Base-by-base conservation (phyloP, 2,113 vertebrate species). In the Zosterops borbonicus region DNA sequence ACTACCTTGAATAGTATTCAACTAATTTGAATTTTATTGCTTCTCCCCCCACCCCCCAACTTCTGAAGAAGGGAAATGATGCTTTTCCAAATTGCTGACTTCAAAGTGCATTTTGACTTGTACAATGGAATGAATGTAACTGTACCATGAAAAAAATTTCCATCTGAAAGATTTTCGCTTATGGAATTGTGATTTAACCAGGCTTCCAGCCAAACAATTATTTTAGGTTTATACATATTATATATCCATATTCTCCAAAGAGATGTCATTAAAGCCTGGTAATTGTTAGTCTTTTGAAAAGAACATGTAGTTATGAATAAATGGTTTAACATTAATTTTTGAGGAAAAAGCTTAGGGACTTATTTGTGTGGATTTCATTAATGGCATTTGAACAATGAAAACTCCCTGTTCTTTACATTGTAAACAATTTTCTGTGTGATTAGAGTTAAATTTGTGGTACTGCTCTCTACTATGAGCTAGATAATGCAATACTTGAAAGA, bases 231-330 rank as follows among this genome's bases (percentile, higher is more conserved):
- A 37, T 79, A 70, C 0, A 1, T 87, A 70, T 84, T 73, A 18
- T 70, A 70, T 89, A 50, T 69, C 46, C 24, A 11, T 69, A 75
- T 33, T 81, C 73, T 96, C 69, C 29, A 63, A 90, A 92, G 56
- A 87, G 21, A 42, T 74, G 50, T 63, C 83, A 69, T 90, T 93
- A 74, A 90, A 65, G 53, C 67, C 33, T 58, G 20, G 44, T 94
- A 90, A 94, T 80, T 87, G 47, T 75, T 81, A 77, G 62, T 20
- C 65, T 79, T 86, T 89, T 86, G 25, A 92, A 83, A 96, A 92
- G 29, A 62, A 47, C 22, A 13, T 49, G 44, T 56, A 55, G 49
- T 87, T 92, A 56, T 17, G 89, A 85, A 62, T 63, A 87, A 87
- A 91, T 67, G 60, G 27, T 59, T 70, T 84, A 77, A 29, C 35